Evolutionary conservation across 2,888 invertebrate species (phyloP), one percentile per base, ranked within the genome.

Genomic region (Eumerus sabulonum): DNA sequence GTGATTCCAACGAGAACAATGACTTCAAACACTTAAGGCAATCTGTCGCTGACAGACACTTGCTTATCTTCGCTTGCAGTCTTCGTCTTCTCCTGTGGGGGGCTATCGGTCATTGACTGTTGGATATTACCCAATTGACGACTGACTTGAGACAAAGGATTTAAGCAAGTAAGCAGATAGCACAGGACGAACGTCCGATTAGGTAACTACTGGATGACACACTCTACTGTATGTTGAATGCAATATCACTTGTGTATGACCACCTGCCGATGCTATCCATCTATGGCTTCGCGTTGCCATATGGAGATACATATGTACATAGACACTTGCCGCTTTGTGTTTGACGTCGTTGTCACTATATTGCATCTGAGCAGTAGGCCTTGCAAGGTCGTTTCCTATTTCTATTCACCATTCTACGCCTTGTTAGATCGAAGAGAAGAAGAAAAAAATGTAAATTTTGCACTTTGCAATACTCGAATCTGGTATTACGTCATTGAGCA

Each of bases 331-430:
- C 56, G 54, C 53, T 51, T 57, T 68, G 66, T 35, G 36, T 40
- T 14, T 40, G 18, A 18, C 36, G 5, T 50, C 47, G 45, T 14
- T 44, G 27, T 27, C n/a, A n/a, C n/a, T 27, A 2, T 27, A 27
- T 7, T 27, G 27, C 27, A 27, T 27, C 27, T 27, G 27, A 27
- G 27, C 2, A 27, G 27, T 60, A 76, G 70, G 71, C 76, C 76
- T 76, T 76, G 76, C 76, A 76, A 76, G 76, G 76, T 76, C 76
- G 71, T 71, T 71, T 17, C 40, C 40, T 40, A 9, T 3, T 5
- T 38, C 38, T 19, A 11, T 44, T 12, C 57, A 19, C 12, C 1
- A 14, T 38, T 16, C 1, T 7, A 27, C 27, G 27, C 27, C 2
- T 27, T 27, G 7, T 7, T 27, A 27, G 27, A 27, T 27, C 3